Evolutionary conservation across 1,140 invertebrate species (phyloP).

Genomic region (Aphelinus atriplicis): DNA sequence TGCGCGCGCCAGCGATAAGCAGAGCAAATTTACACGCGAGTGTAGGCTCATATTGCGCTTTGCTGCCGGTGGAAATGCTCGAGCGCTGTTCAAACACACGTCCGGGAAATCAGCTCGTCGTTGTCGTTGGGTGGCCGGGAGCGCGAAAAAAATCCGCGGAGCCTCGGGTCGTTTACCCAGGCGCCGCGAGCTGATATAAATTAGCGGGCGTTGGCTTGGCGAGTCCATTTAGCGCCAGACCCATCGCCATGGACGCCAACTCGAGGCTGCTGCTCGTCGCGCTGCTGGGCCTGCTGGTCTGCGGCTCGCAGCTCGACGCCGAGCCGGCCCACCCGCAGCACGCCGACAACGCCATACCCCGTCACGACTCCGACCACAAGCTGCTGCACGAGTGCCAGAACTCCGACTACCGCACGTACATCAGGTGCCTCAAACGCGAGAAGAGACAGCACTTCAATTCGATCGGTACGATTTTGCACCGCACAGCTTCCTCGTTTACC

Average conservation of each 20-base stretch:
- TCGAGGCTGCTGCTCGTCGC: constrained; percentile 7
- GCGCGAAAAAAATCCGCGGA: neutral
- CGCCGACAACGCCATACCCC: neutral
- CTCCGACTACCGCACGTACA: constrained; percentile 58
- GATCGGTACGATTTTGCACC: neutral
- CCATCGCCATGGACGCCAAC: neutral
- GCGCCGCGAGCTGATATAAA: constrained; percentile 9
- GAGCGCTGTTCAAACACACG: constrained; percentile 8
- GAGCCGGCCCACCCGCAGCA: constrained; percentile 1
- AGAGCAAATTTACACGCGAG: constrained; percentile 55
- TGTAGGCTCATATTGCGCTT: neutral
- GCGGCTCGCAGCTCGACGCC: neutral
- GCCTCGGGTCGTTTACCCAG: constrained; percentile 20
- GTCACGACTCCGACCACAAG: constrained; percentile 7
- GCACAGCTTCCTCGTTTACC: neutral
- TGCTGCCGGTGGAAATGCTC: neutral
- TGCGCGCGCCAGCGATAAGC: constrained; percentile 54
- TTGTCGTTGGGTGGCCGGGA: neutral
- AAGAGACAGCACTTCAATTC: constrained; percentile 50
- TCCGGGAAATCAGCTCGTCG: constrained; percentile 11
- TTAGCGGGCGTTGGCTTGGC: neutral
- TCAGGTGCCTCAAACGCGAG: constrained; percentile 57
- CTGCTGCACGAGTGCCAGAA: constrained; percentile 50
- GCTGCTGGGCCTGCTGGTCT: neutral
- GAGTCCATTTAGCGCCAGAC: neutral